These are phyloP conservation scores for Nemopilema nomurai DNA, from an alignment of 30 jellyfish, hydroid and myxozoan genomes.

Conservation along the genomic window DNA sequence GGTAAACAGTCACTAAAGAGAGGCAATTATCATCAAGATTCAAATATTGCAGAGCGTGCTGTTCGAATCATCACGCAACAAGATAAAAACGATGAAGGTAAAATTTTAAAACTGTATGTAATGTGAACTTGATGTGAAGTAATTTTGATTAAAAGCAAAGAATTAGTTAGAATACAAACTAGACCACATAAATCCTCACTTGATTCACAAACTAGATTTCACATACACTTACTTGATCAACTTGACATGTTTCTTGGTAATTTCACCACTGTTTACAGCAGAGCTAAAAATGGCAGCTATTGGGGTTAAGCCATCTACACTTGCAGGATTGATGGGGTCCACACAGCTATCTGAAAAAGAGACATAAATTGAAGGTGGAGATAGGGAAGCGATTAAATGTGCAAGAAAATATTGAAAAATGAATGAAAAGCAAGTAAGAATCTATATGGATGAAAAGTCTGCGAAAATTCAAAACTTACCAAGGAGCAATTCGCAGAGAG, in stretches of 20 bases:
- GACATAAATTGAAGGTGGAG: background rate
- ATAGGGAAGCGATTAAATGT: background rate
- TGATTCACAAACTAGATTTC: background rate
- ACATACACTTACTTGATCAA: slow-evolving; percentile 19
- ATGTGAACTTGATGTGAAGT: too few species aligned
- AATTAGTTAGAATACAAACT: too few species aligned
- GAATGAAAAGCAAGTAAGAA: background rate
- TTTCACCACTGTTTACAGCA: background rate
- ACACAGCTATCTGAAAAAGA: background rate
- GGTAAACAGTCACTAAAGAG: background rate
- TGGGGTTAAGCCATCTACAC: slow-evolving; percentile 57
- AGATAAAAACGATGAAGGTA: too few species aligned
- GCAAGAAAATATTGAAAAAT: background rate
- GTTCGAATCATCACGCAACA: too few species aligned
- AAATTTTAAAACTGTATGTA: too few species aligned
- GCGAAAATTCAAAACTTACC: background rate
- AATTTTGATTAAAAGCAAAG: too few species aligned
- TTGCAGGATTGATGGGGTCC: slow-evolving; percentile 8
- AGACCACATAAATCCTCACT: too few species aligned
- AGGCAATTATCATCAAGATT: too few species aligned
- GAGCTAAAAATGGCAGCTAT: slow-evolving; percentile 25
- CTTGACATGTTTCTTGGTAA: background rate
- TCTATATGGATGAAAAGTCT: background rate
- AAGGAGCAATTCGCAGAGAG: slow-evolving; percentile 21
- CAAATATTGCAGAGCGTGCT: too few species aligned